Conservation (phyloP, 2,888 invertebrate species). For the Elmis aenea region DNA sequence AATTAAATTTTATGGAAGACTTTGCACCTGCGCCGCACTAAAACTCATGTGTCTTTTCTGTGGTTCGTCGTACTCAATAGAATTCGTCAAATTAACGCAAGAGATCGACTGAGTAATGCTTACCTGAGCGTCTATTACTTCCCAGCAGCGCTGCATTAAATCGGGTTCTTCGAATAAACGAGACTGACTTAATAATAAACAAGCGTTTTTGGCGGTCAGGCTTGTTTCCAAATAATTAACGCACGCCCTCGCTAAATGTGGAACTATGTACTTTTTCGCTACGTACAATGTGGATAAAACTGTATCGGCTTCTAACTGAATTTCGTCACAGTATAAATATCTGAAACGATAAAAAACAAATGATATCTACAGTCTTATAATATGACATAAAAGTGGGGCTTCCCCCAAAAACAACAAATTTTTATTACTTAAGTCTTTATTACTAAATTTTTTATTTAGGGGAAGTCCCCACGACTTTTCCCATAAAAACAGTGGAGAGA, state of each 20-base stretch:
- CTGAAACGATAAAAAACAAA: slow-evolving; percentile 51
- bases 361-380: too few species aligned
- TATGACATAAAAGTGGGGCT: too few species aligned
- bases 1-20: too few species aligned
- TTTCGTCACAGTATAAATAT: slow-evolving; percentile 96
- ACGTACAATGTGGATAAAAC: slow-evolving; percentile 92
- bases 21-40: too few species aligned
- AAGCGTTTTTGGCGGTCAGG: slow-evolving; percentile 93
- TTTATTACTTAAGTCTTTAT: too few species aligned
- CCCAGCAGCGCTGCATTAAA: slow-evolving; percentile 94
- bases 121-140: slow-evolving; percentile 96
- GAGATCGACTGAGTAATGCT: slow-evolving; percentile 48
- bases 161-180: slow-evolving; percentile 95
- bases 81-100: slow-evolving; percentile 37
- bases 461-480: too few species aligned
- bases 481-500: too few species aligned
- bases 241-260: slow-evolving; percentile 88
- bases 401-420: too few species aligned
- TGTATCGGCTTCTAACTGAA: slow-evolving; percentile 90
- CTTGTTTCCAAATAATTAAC: slow-evolving; percentile 94
- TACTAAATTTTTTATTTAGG: too few species aligned
- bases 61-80: slow-evolving; percentile 20
- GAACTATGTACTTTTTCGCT: slow-evolving; percentile 95
- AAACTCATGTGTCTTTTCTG: slow-evolving; percentile 40
- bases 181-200: slow-evolving; percentile 90